These are phyloP conservation scores for Euthynnus affinis DNA, from an alignment of 2,797 vertebrate genomes.

Conservation along the genomic window DNA sequence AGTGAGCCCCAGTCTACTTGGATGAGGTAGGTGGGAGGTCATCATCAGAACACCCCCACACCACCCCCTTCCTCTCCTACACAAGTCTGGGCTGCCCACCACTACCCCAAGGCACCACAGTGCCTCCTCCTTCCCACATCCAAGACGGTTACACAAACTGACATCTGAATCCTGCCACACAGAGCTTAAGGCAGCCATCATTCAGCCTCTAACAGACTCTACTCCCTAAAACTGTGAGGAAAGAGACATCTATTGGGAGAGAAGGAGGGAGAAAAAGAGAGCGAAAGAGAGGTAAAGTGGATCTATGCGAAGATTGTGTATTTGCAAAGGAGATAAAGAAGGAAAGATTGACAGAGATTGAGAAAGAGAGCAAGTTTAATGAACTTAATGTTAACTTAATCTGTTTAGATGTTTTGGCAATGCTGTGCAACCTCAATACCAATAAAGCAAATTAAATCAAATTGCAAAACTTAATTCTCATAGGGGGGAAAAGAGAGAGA, in stretches of 20 bases:
- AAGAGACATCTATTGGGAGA: neutral
- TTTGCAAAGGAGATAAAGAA: constrained; percentile 10
- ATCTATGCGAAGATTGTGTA: neutral
- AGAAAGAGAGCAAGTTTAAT: constrained; percentile 35
- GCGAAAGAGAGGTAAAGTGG: neutral
- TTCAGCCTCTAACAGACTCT: constrained; percentile 51
- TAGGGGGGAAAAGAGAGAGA: neutral
- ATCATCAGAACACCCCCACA: constrained; percentile 4
- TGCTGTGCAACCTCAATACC: constrained; percentile 35
- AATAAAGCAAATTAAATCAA: constrained; percentile 56
- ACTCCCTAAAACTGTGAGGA: constrained; percentile 25
- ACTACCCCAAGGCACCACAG: constrained; percentile 36
- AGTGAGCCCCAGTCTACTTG: constrained; percentile 25
- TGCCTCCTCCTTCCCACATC: constrained; percentile 33
- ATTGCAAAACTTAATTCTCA: constrained; percentile 37
- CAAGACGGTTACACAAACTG: constrained; percentile 59
- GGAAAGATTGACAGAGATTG: constrained; percentile 6
- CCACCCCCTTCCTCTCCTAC: neutral
- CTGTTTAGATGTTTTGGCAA: constrained; percentile 52
- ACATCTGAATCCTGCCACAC: constrained; percentile 59
- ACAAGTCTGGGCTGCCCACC: constrained; percentile 32
- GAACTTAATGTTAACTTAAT: constrained; percentile 45
- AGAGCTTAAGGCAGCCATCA: constrained; percentile 50
- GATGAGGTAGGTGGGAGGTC: constrained; percentile 55
- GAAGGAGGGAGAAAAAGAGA: neutral